These are phyloP conservation scores for Drosophila koepferae DNA, from an alignment of 2,888 invertebrate genomes.

Conservation along the genomic window DNA sequence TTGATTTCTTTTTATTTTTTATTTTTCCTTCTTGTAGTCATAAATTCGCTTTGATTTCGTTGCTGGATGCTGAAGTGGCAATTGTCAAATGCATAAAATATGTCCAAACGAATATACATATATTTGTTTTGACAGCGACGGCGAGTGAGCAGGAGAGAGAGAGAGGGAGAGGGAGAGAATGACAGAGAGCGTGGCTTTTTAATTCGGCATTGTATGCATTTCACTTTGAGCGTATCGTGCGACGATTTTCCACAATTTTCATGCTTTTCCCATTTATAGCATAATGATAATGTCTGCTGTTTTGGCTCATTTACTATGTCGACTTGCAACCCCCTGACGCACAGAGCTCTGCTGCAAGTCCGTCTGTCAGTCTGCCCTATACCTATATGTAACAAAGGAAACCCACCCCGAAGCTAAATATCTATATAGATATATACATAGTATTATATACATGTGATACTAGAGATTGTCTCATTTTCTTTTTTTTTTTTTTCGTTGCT, in stretches of 20 bases:
- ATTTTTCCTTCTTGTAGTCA: slow-evolving; percentile 34
- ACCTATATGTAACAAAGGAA: slow-evolving; percentile 4
- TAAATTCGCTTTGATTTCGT: slow-evolving; percentile 70
- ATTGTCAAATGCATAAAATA: slow-evolving; percentile 76
- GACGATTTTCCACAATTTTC: slow-evolving; percentile 64
- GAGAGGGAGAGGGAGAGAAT: neutral
- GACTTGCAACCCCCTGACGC: slow-evolving; percentile 32
- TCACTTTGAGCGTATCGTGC: slow-evolving; percentile 33
- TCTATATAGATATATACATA: neutral
- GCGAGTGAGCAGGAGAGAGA: neutral
- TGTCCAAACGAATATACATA: slow-evolving; percentile 50
- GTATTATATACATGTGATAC: neutral
- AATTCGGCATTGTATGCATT: slow-evolving; percentile 65
- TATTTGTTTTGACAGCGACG: slow-evolving; percentile 24
- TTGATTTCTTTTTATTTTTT: slow-evolving; percentile 31
- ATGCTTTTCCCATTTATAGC: slow-evolving; percentile 63
- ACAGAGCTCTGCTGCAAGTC: neutral
- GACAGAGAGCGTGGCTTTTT: slow-evolving; percentile 8
- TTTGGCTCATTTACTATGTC: slow-evolving; percentile 66
- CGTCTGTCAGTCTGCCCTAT: neutral
- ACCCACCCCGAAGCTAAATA: slow-evolving; percentile 9
- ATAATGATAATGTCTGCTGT: slow-evolving; percentile 71
- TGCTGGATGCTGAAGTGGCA: slow-evolving; percentile 57
- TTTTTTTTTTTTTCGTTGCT: neutral
- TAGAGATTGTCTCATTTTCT: neutral